These are phyloP conservation scores for Cephalophus harveyi DNA, from an alignment of 2,113 vertebrate species.

Conservation along the genomic window DNA sequence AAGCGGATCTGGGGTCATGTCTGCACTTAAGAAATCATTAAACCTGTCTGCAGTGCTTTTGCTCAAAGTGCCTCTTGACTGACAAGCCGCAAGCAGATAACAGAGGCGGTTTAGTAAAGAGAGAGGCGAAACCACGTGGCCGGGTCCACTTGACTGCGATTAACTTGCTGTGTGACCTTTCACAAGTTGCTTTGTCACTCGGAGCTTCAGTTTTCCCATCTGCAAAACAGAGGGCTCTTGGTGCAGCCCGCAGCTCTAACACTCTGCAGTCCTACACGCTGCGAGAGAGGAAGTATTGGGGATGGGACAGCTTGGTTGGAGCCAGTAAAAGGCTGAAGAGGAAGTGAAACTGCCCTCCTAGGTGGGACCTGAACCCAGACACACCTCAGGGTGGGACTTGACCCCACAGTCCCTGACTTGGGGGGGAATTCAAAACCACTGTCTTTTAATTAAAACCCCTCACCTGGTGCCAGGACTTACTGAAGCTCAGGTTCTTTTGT, in stretches of 20 bases:
- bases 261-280: fast-evolving
- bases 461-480: not conserved
- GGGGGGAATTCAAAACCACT: not conserved
- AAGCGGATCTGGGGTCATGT: not conserved
- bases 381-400: not conserved
- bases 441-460: not conserved
- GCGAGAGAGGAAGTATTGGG: fast-evolving
- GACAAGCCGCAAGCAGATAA: not conserved
- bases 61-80: not conserved
- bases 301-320: fast-evolving
- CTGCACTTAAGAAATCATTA: not conserved
- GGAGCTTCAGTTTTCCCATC: not conserved
- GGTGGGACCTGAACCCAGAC: not conserved
- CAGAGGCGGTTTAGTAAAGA: not conserved
- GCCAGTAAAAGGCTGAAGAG: not conserved
- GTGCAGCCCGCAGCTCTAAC: not conserved
- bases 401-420: not conserved
- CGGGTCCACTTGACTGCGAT: fast-evolving
- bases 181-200: not conserved
- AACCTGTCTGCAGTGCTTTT: not conserved
- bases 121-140: not conserved
- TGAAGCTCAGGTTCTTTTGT: not conserved
- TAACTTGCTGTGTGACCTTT: not conserved
- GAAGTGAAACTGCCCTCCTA: not conserved
- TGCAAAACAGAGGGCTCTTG: not conserved